phyloP scores from a whole-genome alignment of 1,140 invertebrate species.

The Rhizoglyphus robini region DNA sequence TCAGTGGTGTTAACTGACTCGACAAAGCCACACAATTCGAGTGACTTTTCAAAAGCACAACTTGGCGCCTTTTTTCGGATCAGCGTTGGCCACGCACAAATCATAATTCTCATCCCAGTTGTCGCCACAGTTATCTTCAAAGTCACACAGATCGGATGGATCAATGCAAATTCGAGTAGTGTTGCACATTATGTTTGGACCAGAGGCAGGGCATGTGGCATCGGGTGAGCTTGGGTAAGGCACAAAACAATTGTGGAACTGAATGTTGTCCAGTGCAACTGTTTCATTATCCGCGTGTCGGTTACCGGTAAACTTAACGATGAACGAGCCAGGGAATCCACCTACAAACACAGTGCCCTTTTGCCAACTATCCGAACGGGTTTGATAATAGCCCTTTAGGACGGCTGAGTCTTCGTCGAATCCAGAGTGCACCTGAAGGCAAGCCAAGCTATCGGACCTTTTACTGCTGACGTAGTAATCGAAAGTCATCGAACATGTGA shows the following conservation, averaged over 20 bases:
- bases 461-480: neutral
- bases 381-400: neutral
- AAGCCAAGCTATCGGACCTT: neutral
- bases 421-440: neutral
- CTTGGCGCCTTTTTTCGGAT: neutral
- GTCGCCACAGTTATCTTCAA: constrained; percentile 8
- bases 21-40: neutral
- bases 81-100: neutral
- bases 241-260: neutral
- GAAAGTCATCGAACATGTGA: neutral
- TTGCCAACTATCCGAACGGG: neutral
- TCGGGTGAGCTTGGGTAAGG: neutral
- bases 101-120: neutral
- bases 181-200: neutral
- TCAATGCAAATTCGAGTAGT: neutral
- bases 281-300: neutral
- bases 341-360: neutral
- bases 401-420: neutral
- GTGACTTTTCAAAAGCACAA: neutral
- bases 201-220: neutral
- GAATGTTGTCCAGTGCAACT: constrained; percentile 9
- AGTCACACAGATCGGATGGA: neutral
- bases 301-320: neutral
- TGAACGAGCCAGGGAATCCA: neutral
- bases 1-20: neutral